Percentiles rank a stretch among this genome's conserved stretches.
Conservation (phyloP, 2,797 vertebrate species). For the Falco cherrug region DNA sequence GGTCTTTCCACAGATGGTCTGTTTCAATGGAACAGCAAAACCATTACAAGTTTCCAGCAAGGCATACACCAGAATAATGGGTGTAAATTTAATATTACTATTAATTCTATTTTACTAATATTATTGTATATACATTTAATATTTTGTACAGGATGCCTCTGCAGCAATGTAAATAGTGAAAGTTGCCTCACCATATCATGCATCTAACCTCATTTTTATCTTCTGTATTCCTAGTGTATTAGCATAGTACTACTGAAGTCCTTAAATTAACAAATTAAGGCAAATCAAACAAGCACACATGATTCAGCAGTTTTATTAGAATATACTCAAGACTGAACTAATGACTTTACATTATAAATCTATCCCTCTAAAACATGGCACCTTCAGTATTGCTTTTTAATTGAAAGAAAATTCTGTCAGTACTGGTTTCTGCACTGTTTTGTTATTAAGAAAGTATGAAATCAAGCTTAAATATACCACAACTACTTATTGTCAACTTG, state of each 20-base stretch:
- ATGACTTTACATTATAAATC: background rate
- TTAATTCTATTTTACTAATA: background rate
- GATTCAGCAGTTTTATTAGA: background rate
- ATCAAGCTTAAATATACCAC: background rate
- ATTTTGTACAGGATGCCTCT: background rate
- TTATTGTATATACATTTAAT: background rate
- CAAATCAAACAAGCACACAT: background rate
- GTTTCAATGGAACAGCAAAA: background rate
- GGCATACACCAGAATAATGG: background rate
- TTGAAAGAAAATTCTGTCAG: background rate
- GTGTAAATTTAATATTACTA: background rate
- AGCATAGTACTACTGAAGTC: background rate
- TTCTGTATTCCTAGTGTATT: background rate
- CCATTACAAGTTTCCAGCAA: background rate
- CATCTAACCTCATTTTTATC: background rate
- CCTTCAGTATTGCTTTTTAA: background rate
- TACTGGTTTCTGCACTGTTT: background rate
- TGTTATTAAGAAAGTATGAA: background rate
- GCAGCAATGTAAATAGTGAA: background rate
- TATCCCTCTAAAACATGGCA: rapidly evolving
- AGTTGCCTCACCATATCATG: background rate
- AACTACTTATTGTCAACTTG: background rate
- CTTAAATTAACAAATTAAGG: background rate
- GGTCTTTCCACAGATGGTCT: background rate
- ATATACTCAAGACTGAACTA: background rate